Percentiles rank a stretch among this genome's conserved stretches.
Evolutionary conservation across 1,140 invertebrate genomes (phyloP).

Genomic region (Globodera ellingtonae): DNA sequence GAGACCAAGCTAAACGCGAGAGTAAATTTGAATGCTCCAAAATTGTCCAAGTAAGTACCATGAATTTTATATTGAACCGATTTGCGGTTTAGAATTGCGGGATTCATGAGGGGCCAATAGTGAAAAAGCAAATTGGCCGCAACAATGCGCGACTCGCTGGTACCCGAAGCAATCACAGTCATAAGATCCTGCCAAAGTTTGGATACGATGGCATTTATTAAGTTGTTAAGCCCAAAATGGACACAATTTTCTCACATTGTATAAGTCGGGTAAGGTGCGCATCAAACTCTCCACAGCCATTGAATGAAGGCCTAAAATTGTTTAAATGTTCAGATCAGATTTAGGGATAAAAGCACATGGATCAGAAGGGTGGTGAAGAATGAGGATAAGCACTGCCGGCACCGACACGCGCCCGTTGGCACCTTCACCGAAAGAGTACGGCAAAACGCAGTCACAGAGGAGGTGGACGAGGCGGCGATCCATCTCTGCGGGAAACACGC

Average conservation of each 20-base stretch:
- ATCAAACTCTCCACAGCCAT: slow-evolving; percentile 57
- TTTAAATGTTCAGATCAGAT: neutral
- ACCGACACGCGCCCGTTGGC: slow-evolving; percentile 71
- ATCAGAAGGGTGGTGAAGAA: slow-evolving; percentile 91
- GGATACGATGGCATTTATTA: too few relatives aligned
- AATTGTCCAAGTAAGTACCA: neutral
- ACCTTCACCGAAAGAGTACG: slow-evolving; percentile 87
- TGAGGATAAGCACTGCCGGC: slow-evolving; percentile 92
- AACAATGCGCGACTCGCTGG: slow-evolving; percentile 82
- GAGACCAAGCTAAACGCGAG: slow-evolving; percentile 52
- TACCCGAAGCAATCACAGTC: slow-evolving; percentile 94
- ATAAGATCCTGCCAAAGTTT: slow-evolving; percentile 86
- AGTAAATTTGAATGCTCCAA: slow-evolving; percentile 15
- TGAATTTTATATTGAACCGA: slow-evolving; percentile 85
- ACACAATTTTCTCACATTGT: slow-evolving; percentile 17
- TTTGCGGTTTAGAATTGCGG: slow-evolving; percentile 85
- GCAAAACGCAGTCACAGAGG: slow-evolving; percentile 91
- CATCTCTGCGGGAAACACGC: slow-evolving; percentile 82
- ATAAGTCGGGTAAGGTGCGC: slow-evolving; percentile 13
- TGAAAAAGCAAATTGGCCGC: slow-evolving; percentile 95
- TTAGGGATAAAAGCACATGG: slow-evolving; percentile 66
- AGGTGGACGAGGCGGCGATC: slow-evolving; percentile 93
- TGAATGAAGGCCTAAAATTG: slow-evolving; percentile 56
- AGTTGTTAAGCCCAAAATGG: slow-evolving; percentile 78
- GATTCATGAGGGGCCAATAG: slow-evolving; percentile 98